Evolutionary conservation across 2,888 invertebrate species (phyloP).

Genomic region (Homarus gammarus): DNA sequence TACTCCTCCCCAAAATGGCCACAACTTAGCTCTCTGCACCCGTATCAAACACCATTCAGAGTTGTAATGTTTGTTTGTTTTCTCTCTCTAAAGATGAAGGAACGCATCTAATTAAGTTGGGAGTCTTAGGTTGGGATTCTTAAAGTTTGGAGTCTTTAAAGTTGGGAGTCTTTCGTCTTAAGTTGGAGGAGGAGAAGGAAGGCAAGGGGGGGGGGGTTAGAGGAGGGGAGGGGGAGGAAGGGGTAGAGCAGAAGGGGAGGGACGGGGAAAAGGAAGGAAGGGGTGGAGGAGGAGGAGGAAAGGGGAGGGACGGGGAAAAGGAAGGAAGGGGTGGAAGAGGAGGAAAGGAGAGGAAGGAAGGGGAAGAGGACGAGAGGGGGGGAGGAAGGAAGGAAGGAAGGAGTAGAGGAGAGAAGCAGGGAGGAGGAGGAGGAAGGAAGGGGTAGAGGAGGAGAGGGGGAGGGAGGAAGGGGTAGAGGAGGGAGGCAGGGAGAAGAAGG

Average conservation of each 20-base stretch:
- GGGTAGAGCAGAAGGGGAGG: neutral
- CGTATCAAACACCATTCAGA: too few species aligned
- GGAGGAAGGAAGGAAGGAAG: neutral
- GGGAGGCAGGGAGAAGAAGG: neutral
- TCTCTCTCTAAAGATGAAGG: too few species aligned
- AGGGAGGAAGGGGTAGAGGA: neutral
- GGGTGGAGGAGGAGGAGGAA: neutral
- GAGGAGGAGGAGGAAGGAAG: too few species aligned
- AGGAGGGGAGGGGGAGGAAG: slow-evolving; percentile 6
- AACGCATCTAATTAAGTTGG: too few species aligned
- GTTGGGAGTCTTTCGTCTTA: too few species aligned
- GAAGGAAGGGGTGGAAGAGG: neutral
- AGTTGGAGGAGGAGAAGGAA: slow-evolving; percentile 6
- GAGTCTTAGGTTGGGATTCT: too few species aligned
- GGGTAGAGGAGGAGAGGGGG: too few species aligned
- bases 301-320: neutral
- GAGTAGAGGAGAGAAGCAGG: too few species aligned
- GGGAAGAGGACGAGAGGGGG: neutral
- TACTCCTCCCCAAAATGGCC: too few species aligned
- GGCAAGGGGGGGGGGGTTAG: slow-evolving; percentile 5
- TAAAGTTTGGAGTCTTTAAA: too few species aligned
- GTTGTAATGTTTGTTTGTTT: too few species aligned
- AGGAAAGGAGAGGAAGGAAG: neutral
- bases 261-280: neutral
- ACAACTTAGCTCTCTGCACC: too few species aligned